Percentiles rank a stretch among this genome's conserved stretches.
Conservation (phyloP, 1,140 invertebrate species). For the Meloidogyne floridensis region DNA sequence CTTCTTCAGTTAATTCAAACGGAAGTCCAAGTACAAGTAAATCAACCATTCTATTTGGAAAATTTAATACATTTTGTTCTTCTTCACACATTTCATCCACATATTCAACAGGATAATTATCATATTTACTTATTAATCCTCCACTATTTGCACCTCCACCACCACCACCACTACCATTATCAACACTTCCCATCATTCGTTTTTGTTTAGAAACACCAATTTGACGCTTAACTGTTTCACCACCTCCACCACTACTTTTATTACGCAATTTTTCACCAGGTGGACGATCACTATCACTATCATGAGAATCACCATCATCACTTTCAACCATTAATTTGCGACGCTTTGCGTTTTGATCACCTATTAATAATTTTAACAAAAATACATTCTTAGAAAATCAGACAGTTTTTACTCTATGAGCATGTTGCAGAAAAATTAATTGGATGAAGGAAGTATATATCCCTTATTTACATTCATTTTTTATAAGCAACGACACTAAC, state of each 20-base stretch:
- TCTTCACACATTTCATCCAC: conserved; percentile 2
- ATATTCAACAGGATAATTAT: not conserved
- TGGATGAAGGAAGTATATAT: no score
- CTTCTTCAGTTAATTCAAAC: conserved; percentile 69
- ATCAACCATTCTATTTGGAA: conserved; percentile 38
- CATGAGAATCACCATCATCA: conserved; percentile 48
- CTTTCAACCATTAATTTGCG: conserved; percentile 54
- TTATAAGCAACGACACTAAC: no score
- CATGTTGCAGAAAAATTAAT: no score
- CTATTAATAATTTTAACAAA: conserved; percentile 30
- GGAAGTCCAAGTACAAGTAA: conserved; percentile 66
- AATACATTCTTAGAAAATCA: no score
- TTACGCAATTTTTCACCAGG: conserved; percentile 26
- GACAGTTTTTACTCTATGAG: no score
- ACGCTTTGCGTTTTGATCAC: conserved; percentile 61
- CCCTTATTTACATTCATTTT: no score
- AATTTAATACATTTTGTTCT: not conserved
- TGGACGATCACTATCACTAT: conserved; percentile 53
- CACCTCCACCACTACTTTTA: conserved; percentile 2
- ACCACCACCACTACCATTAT: not conserved
- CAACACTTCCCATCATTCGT: conserved; percentile 27
- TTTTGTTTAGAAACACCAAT: conserved; percentile 23
- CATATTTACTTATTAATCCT: not conserved
- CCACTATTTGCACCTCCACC: not conserved
- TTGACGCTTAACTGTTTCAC: not conserved